Conservation (phyloP, 2,113 vertebrate genomes). For the Nanger granti region DNA sequence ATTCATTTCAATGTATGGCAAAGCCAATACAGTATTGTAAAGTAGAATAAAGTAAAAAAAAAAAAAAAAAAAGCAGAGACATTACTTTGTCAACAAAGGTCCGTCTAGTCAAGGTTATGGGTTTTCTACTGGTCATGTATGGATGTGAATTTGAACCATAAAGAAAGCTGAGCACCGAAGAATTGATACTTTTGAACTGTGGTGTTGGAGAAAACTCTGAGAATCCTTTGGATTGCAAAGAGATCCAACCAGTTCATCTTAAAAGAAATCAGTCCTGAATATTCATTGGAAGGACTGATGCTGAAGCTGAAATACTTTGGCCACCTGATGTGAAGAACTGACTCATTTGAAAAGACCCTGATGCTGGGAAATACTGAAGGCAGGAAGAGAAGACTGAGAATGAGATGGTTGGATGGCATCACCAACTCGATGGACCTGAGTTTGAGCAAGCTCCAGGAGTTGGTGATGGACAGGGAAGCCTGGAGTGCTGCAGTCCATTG, state of each 20-base stretch:
- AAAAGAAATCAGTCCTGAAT: background rate
- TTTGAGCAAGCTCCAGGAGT: background rate
- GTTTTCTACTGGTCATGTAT: background rate
- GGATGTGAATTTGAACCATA: background rate
- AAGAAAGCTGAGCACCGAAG: background rate
- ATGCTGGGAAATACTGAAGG: background rate
- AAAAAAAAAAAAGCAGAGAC: background rate
- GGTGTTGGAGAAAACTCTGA: background rate
- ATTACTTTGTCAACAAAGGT: background rate
- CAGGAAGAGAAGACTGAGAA: background rate
- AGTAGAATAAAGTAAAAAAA: too few species aligned
- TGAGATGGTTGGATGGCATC: background rate
- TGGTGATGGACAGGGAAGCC: background rate
- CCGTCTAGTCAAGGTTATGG: background rate
- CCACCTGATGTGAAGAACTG: background rate
- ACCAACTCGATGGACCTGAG: background rate
- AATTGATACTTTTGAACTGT: background rate
- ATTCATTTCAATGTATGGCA: too few species aligned
- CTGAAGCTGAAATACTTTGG: background rate
- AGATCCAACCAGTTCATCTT: background rate
- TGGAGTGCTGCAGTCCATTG: background rate
- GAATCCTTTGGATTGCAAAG: background rate
- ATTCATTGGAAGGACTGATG: background rate
- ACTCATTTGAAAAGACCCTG: background rate
- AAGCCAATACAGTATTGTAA: too few species aligned